Percentiles rank a stretch among this genome's conserved stretches.
phyloP scores from a whole-genome alignment of 2,888 invertebrate species.

The Mactromeris polynyma region DNA sequence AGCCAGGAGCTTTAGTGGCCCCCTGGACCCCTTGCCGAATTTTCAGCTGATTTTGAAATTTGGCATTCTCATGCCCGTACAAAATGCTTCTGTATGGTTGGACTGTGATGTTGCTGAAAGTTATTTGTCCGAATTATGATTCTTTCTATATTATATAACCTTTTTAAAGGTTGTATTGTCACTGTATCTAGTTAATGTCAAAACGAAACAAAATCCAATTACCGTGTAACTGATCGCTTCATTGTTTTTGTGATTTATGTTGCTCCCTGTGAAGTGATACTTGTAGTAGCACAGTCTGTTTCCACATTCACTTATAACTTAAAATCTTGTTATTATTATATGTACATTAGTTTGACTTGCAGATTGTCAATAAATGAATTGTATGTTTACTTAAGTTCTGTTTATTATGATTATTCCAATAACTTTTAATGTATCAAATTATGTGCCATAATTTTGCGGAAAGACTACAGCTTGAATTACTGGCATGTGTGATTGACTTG shows the following conservation, averaged over 20 bases:
- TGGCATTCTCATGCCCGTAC: too few relatives aligned
- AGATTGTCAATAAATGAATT: slow-evolving; percentile 13
- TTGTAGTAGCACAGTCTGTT: neutral
- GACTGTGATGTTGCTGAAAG: neutral
- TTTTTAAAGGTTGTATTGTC: neutral
- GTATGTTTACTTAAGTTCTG: neutral
- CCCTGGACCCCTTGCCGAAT: too few relatives aligned
- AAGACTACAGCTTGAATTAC: too few relatives aligned
- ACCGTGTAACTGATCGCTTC: neutral
- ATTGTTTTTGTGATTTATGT: neutral
- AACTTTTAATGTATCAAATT: too few relatives aligned
- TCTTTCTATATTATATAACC: neutral
- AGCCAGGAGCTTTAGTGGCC: too few relatives aligned
- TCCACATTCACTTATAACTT: neutral
- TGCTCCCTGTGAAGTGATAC: neutral
- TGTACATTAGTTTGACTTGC: neutral
- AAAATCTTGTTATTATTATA: neutral
- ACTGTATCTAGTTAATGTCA: neutral
- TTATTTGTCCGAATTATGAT: neutral
- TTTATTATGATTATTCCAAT: neutral
- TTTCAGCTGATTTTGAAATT: too few relatives aligned
- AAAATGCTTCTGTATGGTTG: too few relatives aligned
- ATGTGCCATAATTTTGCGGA: too few relatives aligned
- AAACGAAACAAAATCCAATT: neutral
- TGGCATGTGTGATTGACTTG: too few relatives aligned